phyloP scores from a whole-genome alignment of 1,140 invertebrate genomes.

The Heterodera schachtii region DNA sequence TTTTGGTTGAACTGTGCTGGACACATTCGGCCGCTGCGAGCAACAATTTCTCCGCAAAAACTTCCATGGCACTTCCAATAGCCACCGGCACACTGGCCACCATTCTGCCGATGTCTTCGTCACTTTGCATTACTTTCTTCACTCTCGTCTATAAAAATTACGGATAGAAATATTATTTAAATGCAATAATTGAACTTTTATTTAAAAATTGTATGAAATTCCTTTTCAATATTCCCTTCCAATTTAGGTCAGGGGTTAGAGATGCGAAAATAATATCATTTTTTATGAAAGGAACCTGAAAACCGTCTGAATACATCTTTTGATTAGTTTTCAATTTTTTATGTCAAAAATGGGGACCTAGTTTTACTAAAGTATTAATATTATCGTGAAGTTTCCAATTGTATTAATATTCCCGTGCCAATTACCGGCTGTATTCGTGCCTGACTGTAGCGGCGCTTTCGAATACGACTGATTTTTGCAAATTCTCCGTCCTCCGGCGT shows the following conservation, averaged over 20 bases:
- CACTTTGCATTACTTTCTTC: slow-evolving; percentile 65
- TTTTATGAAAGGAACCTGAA: too few relatives aligned
- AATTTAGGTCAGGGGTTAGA: too few relatives aligned
- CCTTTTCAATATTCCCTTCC: too few relatives aligned
- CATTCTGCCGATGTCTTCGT: slow-evolving; percentile 65
- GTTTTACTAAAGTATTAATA: too few relatives aligned
- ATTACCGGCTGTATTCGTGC: slow-evolving; percentile 64
- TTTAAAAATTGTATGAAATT: too few relatives aligned
- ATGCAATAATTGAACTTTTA: too few relatives aligned
- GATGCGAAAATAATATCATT: too few relatives aligned
- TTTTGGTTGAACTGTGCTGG: slow-evolving; percentile 44
- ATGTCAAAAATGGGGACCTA: too few relatives aligned
- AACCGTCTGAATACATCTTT: too few relatives aligned
- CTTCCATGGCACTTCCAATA: slow-evolving; percentile 63
- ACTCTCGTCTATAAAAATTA: slow-evolving; percentile 55
- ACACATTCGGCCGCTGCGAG: slow-evolving; percentile 46
- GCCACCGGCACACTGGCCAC: slow-evolving; percentile 64
- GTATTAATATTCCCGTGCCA: not conserved
- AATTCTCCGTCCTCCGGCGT: slow-evolving; percentile 34
- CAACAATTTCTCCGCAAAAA: slow-evolving; percentile 64
- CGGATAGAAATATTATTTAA: too few relatives aligned
- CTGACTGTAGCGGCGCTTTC: slow-evolving; percentile 60
- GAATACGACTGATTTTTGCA: slow-evolving; percentile 45
- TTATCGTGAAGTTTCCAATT: too few relatives aligned
- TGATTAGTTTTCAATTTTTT: too few relatives aligned